Evolutionary conservation across 2,113 vertebrate species (phyloP), one percentile per base, ranked within the genome.

Genomic region (Xiphophorus couchianus): DNA sequence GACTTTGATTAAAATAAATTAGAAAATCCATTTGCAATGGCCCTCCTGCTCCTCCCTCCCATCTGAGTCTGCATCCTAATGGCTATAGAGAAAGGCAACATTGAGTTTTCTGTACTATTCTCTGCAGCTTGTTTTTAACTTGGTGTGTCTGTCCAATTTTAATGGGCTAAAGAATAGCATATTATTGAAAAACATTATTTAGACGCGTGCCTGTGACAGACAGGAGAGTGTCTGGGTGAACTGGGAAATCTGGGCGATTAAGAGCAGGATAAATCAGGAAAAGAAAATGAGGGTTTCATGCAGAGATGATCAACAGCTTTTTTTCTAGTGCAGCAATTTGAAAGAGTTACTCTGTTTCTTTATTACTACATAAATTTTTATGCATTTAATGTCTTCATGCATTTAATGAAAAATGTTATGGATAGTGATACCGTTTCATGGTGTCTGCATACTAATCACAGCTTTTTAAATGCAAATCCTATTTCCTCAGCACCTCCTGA

Each of bases 1-100:
- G 71, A 80, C 73, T 87, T 77, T 81, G 80, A 89, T 91, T 83
- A 85, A 87, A 87, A 88, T 75, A 87, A 86, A 90, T 86, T 70
- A 80, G 61, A 79, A 83, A 85, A 85, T 85, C 87, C 66, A 85
- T 90, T 85, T 78, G 71, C 35, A 33, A 66, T 19, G 48, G 33
- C 33, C 11, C 31, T 58, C 22, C 69, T 62, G 61, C 63, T 17
- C 68, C 39, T 51, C 68, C 71, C 4, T 28, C 4, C 62, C 78
- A 67, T 66, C 70, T 44, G 61, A 73, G 29, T 65, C 76, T 70
- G 75, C 74, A 80, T 83, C 76, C 66, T 72, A 77, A 88, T 84
- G 48, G 78, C 44, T 61, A 37, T 11, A 37, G n/a, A 10, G 68
- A 68, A 54, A 78, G 37, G 62, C 58, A 60, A 76, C n/a, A 8